Percentiles rank a stretch among this genome's conserved stretches.
phyloP scores from a whole-genome alignment of 2,113 vertebrate species.

The Python bivittatus region DNA sequence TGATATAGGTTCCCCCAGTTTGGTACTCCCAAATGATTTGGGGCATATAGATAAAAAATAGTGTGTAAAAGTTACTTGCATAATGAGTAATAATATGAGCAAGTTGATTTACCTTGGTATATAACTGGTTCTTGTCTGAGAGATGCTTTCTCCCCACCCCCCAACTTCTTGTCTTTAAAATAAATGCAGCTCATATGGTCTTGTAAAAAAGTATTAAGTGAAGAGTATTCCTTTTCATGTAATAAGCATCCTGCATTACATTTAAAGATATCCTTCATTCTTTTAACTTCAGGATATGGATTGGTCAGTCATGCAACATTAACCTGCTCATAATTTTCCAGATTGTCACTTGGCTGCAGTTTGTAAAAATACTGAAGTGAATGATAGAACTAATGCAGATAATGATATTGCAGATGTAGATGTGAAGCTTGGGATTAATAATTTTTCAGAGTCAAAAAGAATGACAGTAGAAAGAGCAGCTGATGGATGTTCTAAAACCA shows the following conservation, averaged over 20 bases:
- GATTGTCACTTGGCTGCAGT: slow-evolving; percentile 24
- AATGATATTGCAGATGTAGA: slow-evolving; percentile 27
- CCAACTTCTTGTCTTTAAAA: neutral
- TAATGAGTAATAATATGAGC: neutral
- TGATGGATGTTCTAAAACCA: slow-evolving; percentile 31
- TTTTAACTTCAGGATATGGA: neutral
- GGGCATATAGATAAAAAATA: neutral
- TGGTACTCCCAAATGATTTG: neutral
- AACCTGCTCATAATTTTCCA: slow-evolving; percentile 28
- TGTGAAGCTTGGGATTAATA: slow-evolving; percentile 32
- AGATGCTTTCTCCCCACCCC: neutral
- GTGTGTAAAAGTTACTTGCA: neutral
- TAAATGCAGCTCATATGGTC: neutral
- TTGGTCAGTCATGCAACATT: slow-evolving; percentile 27
- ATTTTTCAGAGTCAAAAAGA: neutral
- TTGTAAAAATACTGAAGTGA: slow-evolving; percentile 29
- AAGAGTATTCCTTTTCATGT: neutral
- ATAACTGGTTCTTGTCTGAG: neutral
- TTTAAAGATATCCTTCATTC: slow-evolving; percentile 4
- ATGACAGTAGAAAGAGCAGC: neutral
- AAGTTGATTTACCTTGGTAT: neutral
- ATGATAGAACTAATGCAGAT: slow-evolving; percentile 8
- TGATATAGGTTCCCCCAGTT: neutral
- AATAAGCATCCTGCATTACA: neutral
- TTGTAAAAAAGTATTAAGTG: neutral